Conservation (phyloP, 2,113 vertebrate species). For the Phalacrocorax pelagicus region DNA sequence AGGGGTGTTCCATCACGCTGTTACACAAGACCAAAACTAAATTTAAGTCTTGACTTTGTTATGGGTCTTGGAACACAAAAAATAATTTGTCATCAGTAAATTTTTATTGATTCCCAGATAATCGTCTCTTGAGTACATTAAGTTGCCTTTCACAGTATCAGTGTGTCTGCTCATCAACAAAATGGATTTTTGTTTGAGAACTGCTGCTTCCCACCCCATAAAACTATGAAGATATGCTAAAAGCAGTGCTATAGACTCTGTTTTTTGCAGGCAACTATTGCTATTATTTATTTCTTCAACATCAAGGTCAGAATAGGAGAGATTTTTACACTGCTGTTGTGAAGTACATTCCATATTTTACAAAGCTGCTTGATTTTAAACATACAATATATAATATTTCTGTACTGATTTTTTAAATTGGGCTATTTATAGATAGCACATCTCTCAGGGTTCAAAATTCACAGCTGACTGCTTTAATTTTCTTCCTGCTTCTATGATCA, state of each 20-base stretch:
- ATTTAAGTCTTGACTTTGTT: not conserved
- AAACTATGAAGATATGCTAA: not conserved
- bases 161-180: not conserved
- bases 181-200: not conserved
- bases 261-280: not conserved
- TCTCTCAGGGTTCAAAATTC: not conserved
- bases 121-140: not conserved
- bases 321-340: not conserved
- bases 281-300: not conserved
- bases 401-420: not conserved
- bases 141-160: not conserved
- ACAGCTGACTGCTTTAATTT: not conserved
- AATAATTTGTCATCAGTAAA: not conserved
- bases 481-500: not conserved
- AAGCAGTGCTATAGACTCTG: not conserved
- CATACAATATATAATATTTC: not conserved
- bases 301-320: not conserved
- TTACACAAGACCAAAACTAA: not conserved
- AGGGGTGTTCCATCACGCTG: fast-evolving
- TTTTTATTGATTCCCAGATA: not conserved
- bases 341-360: not conserved
- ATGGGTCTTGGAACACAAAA: not conserved
- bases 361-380: not conserved
- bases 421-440: not conserved
- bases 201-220: not conserved